Base-by-base conservation (phyloP, 35 echinoderm and acorn worm genomes). In the Apostichopus californicus region DNA sequence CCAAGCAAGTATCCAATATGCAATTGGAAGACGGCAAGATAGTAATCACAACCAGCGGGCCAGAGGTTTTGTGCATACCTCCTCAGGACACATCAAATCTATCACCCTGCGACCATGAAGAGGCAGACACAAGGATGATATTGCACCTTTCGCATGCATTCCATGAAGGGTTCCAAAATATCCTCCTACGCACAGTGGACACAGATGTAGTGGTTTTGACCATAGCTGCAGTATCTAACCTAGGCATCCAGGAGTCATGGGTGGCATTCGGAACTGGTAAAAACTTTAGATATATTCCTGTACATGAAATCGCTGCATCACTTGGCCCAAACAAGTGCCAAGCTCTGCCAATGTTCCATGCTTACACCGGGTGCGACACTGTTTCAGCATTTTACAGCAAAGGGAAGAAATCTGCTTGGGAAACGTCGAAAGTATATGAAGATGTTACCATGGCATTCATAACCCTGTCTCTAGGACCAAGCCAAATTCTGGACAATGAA, bases 81-180 rank as follows among this genome's bases (percentile, higher is more conserved):
- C 54, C 23, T 9, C 52, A 78, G 54, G 53, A 54, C 55, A 73
- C 58, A 2, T 57, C 78, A 64, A 56, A 4, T 81, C 55, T 90
- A 70, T 72, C 83, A 11, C 77, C 90, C 79, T 94, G 93, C 78
- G 60, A n/a, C 5, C 94, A 96, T 90, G 93, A 87, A 15, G 93
- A 94, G 78, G 95, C 92, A n/a, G 95, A 91, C 86, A n/a, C n/a
- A 91, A 72, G 81, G 92, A 8, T 58, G 24, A 25, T 25, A 1
- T 25, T 25, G 24, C 24, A 25, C 24, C 24, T 25, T 25, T 25
- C 24, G 24, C 24, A 25, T 25, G 24, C 24, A 25, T 25, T 25
- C 24, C 24, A 25, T 25, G 24, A 25, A 25, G 24, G 24, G 24
- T 25, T 25, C 24, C 24, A 25, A 1, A 25, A 25, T 25, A 25